Percentiles rank a stretch among this genome's conserved stretches.
Conservation (phyloP, 2,888 invertebrate species). For the Anaspis maculata region DNA sequence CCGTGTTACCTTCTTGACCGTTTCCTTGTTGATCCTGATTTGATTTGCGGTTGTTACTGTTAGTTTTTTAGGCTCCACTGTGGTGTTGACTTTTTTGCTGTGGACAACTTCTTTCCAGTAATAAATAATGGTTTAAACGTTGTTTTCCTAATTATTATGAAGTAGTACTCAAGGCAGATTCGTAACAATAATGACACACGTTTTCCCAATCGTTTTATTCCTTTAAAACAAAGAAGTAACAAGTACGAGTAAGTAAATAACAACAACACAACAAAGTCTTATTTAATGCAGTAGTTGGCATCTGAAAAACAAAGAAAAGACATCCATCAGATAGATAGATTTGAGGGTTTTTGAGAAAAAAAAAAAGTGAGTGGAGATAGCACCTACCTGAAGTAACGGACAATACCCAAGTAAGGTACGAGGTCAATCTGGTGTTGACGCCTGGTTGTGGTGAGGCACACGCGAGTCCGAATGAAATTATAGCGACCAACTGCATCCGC, state of each 20-base stretch:
- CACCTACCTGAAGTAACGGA: slow-evolving; percentile 20
- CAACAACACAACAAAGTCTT: slow-evolving; percentile 2
- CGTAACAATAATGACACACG: not conserved
- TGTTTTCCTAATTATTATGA: too few relatives aligned
- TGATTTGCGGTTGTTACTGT: too few relatives aligned
- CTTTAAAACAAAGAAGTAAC: not conserved
- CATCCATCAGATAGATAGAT: not conserved
- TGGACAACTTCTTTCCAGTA: too few relatives aligned
- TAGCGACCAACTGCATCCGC: slow-evolving; percentile 41
- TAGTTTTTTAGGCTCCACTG: too few relatives aligned
- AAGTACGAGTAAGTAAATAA: too few relatives aligned
- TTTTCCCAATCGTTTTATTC: not conserved
- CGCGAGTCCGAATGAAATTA: slow-evolving; percentile 48
- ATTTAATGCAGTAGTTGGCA: slow-evolving; percentile 29
- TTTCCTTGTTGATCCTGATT: too few relatives aligned
- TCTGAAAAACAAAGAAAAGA: slow-evolving; percentile 23
- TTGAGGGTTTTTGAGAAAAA: not conserved
- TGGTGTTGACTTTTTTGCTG: too few relatives aligned
- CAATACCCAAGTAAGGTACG: slow-evolving; percentile 50
- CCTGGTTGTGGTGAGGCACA: slow-evolving; percentile 48
- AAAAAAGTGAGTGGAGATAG: too few relatives aligned
- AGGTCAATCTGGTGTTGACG: slow-evolving; percentile 49
- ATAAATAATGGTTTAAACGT: too few relatives aligned
- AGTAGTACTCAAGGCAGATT: too few relatives aligned
- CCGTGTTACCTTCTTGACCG: too few relatives aligned